These are phyloP conservation scores for Chlamydotis undulata DNA, from an alignment of 2,113 vertebrate species.

Conservation along the genomic window DNA sequence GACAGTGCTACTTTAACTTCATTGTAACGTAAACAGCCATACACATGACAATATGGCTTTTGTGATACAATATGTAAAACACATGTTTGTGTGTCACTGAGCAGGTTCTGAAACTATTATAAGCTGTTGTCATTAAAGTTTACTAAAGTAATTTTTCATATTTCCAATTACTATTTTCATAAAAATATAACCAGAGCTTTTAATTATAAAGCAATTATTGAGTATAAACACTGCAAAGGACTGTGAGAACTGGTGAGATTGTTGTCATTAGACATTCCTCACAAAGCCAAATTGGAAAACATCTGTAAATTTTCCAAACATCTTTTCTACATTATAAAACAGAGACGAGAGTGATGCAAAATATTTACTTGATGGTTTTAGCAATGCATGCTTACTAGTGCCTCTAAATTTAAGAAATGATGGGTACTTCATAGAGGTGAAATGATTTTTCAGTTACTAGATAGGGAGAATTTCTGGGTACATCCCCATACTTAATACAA, in stretches of 20 bases:
- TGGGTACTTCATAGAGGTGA: not conserved
- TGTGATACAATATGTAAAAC: not conserved
- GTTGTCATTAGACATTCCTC: not conserved
- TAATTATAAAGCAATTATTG: not conserved
- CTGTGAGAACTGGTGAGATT: not conserved
- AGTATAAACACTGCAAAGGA: not conserved
- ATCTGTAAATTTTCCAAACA: not conserved
- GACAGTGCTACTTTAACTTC: not conserved
- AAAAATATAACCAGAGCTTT: not conserved
- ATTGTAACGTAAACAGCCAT: not conserved
- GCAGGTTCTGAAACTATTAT: not conserved
- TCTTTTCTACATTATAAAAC: not conserved
- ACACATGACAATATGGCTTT: not conserved
- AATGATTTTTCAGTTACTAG: not conserved
- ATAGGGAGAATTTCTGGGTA: not conserved
- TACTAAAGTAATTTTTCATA: not conserved
- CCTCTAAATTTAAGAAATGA: not conserved
- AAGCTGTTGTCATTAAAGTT: not conserved
- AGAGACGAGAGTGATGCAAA: not conserved
- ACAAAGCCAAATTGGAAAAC: not conserved
- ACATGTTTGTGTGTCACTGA: not conserved
- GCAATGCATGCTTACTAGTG: not conserved
- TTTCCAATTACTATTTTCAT: not conserved
- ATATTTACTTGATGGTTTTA: not conserved
- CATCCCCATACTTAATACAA: fast-evolving